Evolutionary conservation across 2,113 vertebrate species (phyloP), one percentile per base, ranked within the genome.

Genomic region (Aythya baeri): DNA sequence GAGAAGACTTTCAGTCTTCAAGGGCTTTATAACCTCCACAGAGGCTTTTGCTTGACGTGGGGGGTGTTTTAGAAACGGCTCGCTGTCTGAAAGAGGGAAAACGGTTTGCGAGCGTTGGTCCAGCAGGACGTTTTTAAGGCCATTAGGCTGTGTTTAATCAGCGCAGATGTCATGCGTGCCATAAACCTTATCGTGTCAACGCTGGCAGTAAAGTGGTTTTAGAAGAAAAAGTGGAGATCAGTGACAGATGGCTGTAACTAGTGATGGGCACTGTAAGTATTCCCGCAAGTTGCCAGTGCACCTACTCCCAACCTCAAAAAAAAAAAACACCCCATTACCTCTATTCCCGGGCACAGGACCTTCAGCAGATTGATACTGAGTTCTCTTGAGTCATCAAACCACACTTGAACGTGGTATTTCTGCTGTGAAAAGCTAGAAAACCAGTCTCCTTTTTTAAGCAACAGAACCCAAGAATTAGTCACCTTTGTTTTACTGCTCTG

Each of bases 281-380:
- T 83, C 44, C 34, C 57, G 17, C 49, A 92, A 41, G 62, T 66
- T 91, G 62, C 62, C 75, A 77, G 0, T 9, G 52, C 43, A 25
- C 46, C 32, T 67, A 54, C 49, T 77, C 9, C 70, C 77, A 26
- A 74, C 32, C 65, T 94, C 46, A 83, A 67, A 73, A 67, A 73
- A 67, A 41, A 41, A 41, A n/a, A n/a, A n/a, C 11, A 41, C 18
- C 2, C 18, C 2, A 0, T 62, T 66, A 54, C 25, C 21, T 67
- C 31, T 77, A 16, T 86, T 89, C 32, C 29, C 31, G 74, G 52
- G 50, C n/a, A 25, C 46, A 11, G 46, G 59, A 73, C 58, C 0
- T 1, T 12, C 11, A 29, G 13, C 11, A 59, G 31, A 31, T 38
- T 9, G 38, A 4, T 43, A 34, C 18, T 0, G 1, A 0, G 0